Percentiles rank a stretch among this genome's conserved stretches.
Conservation (phyloP, 1,140 invertebrate genomes). For the Meloidogyne hapla region DNA sequence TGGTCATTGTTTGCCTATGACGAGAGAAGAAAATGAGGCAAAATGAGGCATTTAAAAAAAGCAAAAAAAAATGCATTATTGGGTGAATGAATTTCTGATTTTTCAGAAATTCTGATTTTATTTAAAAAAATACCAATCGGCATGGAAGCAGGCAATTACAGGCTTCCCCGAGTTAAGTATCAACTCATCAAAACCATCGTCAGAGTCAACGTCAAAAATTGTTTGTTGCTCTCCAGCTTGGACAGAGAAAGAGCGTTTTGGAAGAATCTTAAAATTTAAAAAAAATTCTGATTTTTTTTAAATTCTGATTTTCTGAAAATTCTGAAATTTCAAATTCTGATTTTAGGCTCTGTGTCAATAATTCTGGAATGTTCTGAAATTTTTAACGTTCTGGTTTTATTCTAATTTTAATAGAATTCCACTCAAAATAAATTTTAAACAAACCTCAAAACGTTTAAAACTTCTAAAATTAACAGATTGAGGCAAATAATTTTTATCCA, state of each 20-base stretch:
- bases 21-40: no score
- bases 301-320: background rate
- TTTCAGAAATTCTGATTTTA: background rate
- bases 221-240: background rate
- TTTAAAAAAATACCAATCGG: conserved; percentile 8
- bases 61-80: no score
- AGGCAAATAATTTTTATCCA: background rate
- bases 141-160: conserved; percentile 12
- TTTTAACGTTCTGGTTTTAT: background rate
- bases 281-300: background rate
- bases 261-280: background rate
- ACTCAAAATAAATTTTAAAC: no score
- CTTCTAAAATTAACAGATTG: background rate
- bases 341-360: background rate
- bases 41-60: no score
- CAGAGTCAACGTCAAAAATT: conserved; percentile 30
- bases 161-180: conserved; percentile 7
- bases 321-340: background rate
- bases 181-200: conserved; percentile 35
- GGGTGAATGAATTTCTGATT: no score
- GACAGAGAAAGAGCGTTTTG: background rate
- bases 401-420: no score
- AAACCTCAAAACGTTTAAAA: background rate
- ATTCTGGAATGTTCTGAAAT: no score
- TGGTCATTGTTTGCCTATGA: no score